Base-by-base conservation (phyloP, 2,797 vertebrate species). In the Aulostomus chinensis region DNA sequence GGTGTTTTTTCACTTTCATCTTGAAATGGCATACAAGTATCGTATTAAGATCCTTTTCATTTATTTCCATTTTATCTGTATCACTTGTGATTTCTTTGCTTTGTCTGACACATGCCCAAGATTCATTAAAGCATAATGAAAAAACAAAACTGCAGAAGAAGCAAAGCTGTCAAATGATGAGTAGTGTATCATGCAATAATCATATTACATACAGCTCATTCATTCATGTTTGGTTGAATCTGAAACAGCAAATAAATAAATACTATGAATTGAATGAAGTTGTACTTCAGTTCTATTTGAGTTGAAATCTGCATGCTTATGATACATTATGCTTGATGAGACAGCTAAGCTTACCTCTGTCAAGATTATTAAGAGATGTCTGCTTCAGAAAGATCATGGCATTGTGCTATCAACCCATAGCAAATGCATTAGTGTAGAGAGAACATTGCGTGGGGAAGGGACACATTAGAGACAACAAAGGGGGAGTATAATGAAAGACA, bases 341-440 rank as follows among this genome's bases (percentile, higher is more conserved):
- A 63, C 11, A 8, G 34, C 50, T 71, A 50, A 56, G 75, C 87
- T 89, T 87, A 88, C 87, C 87, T 88, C 75, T 38, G 42, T 69
- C 68, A 72, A 54, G 42, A 45, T 45, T 62, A 36, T 46, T 68
- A 68, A 76, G 65, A 68, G 77, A 40, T 51, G 80, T 80, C 73
- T 75, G 80, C 84, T 66, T 76, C 81, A 76, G 76, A 86, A 46
- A 68, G 58, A 55, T 49, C 75, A 68, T 16, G 62, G 65, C 62
- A 76, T 52, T 83, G 57, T 38, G 55, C 86, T 68, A 67, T 73
- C 78, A 80, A 84, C 78, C n/a, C 81, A 83, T 85, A 85, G 65
- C 74, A 66, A 80, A 81, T 68, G 76, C 58, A 77, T 73, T 70
- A 79, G 74, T 60, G 70, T 52, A 39, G 40, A 75, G 46, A 65